Percentiles rank a stretch among this genome's conserved stretches.
phyloP scores from a whole-genome alignment of 1,140 invertebrate genomes.

The Eueides isabella region DNA sequence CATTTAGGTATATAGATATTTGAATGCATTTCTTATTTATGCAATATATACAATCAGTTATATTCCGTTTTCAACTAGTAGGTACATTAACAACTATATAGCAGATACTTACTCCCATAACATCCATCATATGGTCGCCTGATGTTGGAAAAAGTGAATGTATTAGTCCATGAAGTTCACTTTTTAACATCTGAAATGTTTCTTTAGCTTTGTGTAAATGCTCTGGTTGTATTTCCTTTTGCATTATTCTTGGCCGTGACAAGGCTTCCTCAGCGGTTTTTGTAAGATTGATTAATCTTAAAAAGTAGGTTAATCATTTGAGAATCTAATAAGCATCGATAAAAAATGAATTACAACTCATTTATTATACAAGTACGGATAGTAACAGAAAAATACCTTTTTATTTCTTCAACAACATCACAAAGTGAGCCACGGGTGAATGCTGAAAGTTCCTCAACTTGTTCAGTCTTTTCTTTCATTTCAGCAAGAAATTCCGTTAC shows the following conservation, averaged over 20 bases:
- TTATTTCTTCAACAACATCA: conserved; percentile 66
- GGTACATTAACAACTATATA: neutral
- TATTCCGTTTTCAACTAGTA: neutral
- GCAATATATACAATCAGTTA: neutral
- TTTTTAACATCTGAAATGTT: conserved; percentile 61
- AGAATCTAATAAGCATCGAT: too few species aligned
- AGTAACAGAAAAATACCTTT: conserved; percentile 52
- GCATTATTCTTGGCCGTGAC: conserved; percentile 46
- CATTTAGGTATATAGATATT: too few species aligned
- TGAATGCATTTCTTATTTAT: too few species aligned
- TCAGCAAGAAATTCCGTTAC: conserved; percentile 63
- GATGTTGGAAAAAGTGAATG: conserved; percentile 61
- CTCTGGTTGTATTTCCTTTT: conserved; percentile 46
- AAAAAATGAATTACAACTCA: too few species aligned
- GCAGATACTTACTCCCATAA: conserved; percentile 61
- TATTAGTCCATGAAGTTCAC: conserved; percentile 64
- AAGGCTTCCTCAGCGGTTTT: conserved; percentile 58
- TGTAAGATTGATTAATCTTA: conserved; percentile 57
- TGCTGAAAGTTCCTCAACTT: conserved; percentile 66
- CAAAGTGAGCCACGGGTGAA: conserved; percentile 63
- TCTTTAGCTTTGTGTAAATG: conserved; percentile 67
- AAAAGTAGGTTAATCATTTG: neutral
- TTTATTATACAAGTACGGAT: too few species aligned
- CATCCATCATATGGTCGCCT: conserved; percentile 51
- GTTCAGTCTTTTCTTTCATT: conserved; percentile 59